Conservation (phyloP, 2,888 invertebrate species). For the Penaeus monodon region DNA sequence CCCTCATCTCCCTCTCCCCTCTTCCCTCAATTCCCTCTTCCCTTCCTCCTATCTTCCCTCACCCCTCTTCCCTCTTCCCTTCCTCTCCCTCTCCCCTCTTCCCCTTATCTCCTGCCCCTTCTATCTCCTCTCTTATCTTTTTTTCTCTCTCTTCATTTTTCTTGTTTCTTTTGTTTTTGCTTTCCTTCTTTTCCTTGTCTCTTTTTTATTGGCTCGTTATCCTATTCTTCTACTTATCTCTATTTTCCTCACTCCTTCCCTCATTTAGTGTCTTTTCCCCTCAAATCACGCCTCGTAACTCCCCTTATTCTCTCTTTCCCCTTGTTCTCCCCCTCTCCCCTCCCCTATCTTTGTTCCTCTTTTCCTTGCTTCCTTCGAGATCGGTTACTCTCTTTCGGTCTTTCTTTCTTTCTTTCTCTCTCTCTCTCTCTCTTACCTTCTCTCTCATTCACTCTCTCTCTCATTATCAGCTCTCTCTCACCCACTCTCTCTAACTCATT, state of each 20-base stretch:
- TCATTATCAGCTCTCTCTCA: neutral
- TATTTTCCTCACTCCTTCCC: neutral
- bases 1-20: neutral
- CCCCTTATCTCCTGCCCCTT: neutral
- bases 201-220: no score
- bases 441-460: slow-evolving; percentile 17
- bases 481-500: neutral
- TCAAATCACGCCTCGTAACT: no score
- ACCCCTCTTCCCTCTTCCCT: neutral
- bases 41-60: neutral
- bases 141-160: no score
- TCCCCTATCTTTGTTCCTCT: neutral
- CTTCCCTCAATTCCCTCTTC: neutral
- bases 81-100: neutral
- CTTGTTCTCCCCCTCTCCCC: neutral
- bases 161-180: no score
- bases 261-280: no score
- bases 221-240: no score
- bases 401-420: neutral
- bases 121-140: neutral
- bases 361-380: neutral
- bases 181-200: no score
- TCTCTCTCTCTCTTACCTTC: neutral
- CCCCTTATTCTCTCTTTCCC: no score
- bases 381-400: no score